Evolutionary conservation across 2,797 vertebrate genomes (phyloP).

Genomic region (Gambelia wislizenii): DNA sequence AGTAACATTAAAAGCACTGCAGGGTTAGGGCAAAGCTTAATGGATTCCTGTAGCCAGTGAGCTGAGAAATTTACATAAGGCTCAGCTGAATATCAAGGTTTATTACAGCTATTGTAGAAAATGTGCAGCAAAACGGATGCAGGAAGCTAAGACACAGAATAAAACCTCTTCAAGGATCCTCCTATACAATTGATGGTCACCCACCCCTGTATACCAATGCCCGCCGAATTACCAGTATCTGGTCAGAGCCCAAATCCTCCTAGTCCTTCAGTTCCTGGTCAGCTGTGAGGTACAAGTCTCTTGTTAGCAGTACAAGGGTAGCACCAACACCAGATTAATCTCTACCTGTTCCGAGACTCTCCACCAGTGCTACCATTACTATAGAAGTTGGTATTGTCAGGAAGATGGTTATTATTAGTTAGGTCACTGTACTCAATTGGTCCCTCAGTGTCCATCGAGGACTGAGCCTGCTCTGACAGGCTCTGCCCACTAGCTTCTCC

Average conservation of each 20-base stretch:
- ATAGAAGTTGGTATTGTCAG: conserved; percentile 74
- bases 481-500: conserved; percentile 69
- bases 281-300: conserved; percentile 80
- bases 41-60: conserved; percentile 44
- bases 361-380: conserved; percentile 73
- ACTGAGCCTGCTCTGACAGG: conserved; percentile 62
- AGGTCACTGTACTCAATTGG: conserved; percentile 77
- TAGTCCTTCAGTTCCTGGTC: conserved; percentile 74
- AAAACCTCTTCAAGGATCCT: conserved; percentile 53
- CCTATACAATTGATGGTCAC: conserved; percentile 45
- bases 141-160: conserved; percentile 56
- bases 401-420: conserved; percentile 77
- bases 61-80: conserved; percentile 54
- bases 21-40: conserved; percentile 58
- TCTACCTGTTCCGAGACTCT: conserved; percentile 84
- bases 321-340: conserved; percentile 69
- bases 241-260: conserved; percentile 50
- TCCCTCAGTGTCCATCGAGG: conserved; percentile 79
- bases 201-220: conserved; percentile 45
- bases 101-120: conserved; percentile 55
- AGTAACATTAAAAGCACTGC: conserved; percentile 52
- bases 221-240: conserved; percentile 49
- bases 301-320: conserved; percentile 79
- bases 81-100: conserved; percentile 51
- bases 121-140: conserved; percentile 57